A percentile compares a stretch with the other conserved stretches of the same genome.
phyloP scores from a whole-genome alignment of 2,888 invertebrate species.

The Himalopsyche anomala region DNA sequence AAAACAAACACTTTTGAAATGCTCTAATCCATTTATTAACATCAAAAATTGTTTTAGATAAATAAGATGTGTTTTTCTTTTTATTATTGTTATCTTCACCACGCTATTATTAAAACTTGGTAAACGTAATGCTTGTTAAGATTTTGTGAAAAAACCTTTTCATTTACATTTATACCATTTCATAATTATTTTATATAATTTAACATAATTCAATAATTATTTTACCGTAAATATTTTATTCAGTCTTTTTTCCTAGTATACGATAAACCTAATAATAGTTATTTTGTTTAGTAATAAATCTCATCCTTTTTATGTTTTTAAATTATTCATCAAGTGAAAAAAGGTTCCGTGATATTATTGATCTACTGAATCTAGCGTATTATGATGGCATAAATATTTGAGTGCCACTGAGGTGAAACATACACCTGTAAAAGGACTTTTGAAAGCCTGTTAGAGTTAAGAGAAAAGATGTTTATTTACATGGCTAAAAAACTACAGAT shows the following conservation, averaged over 20 bases:
- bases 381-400: neutral
- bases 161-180: too few species aligned
- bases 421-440: neutral
- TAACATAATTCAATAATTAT: too few species aligned
- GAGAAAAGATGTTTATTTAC: neutral
- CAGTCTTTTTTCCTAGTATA: neutral
- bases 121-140: too few species aligned
- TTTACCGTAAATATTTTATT: too few species aligned
- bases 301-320: neutral
- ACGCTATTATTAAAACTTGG: too few species aligned
- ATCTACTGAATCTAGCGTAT: neutral
- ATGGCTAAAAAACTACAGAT: neutral
- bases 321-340: neutral
- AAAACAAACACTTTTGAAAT: too few species aligned
- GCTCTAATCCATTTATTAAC: too few species aligned
- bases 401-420: slow-evolving; percentile 24
- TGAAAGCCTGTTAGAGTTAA: neutral
- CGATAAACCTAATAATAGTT: neutral
- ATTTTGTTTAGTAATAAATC: neutral
- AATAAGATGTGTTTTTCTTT: too few species aligned
- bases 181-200: too few species aligned
- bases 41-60: too few species aligned
- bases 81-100: too few species aligned
- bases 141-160: too few species aligned
- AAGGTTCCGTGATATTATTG: neutral